Base-by-base conservation (phyloP, 2,113 vertebrate species). In the Rafetus swinhoei region DNA sequence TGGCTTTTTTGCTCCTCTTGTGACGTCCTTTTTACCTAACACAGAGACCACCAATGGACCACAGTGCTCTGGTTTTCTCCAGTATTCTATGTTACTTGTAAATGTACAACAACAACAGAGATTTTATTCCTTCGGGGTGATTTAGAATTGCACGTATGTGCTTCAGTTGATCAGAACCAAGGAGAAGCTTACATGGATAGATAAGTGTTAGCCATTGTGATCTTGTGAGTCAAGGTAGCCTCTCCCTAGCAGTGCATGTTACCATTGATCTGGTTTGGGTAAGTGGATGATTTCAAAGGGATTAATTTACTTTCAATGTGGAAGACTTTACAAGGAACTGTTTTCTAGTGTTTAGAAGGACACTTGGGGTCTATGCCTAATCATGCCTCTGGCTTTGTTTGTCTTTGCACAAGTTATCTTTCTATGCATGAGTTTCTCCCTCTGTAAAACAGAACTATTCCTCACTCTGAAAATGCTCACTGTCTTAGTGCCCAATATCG, bases 161-260 rank as follows among this genome's bases (percentile, higher is more conserved):
- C 2, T 21, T 3, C 53, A 4, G 0, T 62, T 39, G 14, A 3
- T 56, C 9, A 0, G 82, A 35, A 4, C 12, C 1, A 3, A 22
- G 16, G 5, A 5, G 62, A 62, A 22, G 22, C 35, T 19, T 50
- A 0, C 4, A 0, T 2, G 50, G 11, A 24, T 1, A 29, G 59
- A 4, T n/a, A 76, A n/a, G 16, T 69, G 0, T 18, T 8, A 27
- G 39, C 83, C n/a, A 21, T 2, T 19, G 32, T 4, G 56, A 15
- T 0, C 2, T 21, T 4, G 4, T 4, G 13, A 2, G 0, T 3
- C 6, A 7, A 13, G 22, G 59, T n/a, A 1, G 6, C 0, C n/a
- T 25, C 53, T 32, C 60, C 4, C 12, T 53, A 84, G 80, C 39
- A 45, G 22, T 0, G 3, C 4, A 0, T 14, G 12, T 32, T n/a